A percentile compares a stretch with the other conserved stretches of the same genome.
These are phyloP conservation scores for Alcedo quadribrachys DNA, from an alignment of 2,797 vertebrate species.

Conservation along the genomic window DNA sequence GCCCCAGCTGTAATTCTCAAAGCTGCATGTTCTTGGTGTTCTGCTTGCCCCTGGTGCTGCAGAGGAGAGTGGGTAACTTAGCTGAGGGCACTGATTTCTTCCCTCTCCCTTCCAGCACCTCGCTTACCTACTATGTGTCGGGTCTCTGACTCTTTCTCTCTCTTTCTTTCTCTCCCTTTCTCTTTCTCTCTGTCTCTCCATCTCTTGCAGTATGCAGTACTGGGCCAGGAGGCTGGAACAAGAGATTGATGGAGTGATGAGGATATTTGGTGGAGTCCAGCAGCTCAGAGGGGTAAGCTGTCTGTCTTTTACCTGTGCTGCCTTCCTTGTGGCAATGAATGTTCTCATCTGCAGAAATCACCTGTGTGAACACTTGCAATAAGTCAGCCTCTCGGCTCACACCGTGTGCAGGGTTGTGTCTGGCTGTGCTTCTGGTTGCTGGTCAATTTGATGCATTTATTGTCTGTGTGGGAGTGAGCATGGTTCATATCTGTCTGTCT, in stretches of 20 bases:
- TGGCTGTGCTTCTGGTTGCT: not conserved
- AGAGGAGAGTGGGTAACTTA: not conserved
- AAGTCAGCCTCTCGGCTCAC: not conserved
- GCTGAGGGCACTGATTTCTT: not conserved
- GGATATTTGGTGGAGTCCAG: conserved; percentile 93
- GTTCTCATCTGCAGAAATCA: not conserved
- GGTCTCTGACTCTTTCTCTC: conserved; percentile 52
- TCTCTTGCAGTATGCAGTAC: conserved; percentile 92
- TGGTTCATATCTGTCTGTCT: conserved; percentile 11
- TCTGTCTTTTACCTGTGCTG: not conserved
- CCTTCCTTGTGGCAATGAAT: not conserved
- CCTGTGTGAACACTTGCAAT: not conserved
- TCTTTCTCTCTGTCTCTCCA: not conserved
- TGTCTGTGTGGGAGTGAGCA: not conserved
- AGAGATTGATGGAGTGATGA: conserved; percentile 95
- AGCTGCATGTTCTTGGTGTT: not conserved
- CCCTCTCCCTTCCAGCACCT: not conserved
- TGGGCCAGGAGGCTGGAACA: conserved; percentile 97
- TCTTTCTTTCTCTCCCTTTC: conserved; percentile 37
- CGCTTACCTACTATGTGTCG: conserved; percentile 8
- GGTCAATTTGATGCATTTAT: not conserved
- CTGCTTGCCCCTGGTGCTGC: not conserved
- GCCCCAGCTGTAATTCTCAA: not conserved
- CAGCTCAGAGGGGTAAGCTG: conserved; percentile 92
- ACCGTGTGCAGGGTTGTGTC: not conserved